Evolutionary conservation across 1,140 invertebrate species (phyloP), one percentile per base, ranked within the genome.

Genomic region (Olivierus martensii): DNA sequence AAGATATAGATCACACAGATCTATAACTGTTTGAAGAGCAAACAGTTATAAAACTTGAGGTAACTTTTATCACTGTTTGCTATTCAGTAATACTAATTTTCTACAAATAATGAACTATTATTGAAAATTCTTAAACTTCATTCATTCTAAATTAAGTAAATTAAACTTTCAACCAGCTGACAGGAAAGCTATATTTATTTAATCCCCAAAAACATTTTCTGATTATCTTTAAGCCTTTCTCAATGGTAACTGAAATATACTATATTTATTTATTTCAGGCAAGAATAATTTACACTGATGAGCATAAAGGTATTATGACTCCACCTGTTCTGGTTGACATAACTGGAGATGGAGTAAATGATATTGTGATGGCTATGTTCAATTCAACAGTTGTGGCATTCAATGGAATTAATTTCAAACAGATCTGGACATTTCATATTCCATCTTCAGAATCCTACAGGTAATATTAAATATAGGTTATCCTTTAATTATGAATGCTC

Each of bases 281-380:
- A 10, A 45, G 57, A 41, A 36, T 49, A 17, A 63, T 70, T 45
- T 67, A 69, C 44, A 59, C 59, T 10, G 71, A 73, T 56, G 54
- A 61, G 3, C 53, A 60, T 42, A 74, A 74, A 61, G 74, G 74
- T 3, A 63, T 77, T 3, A 75, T 76, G 71, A 71, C 70, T 9
- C 74, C 83, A 3, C 81, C 84, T 5, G 78, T 85, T 36, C 61
- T 90, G 2, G 75, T 77, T 4, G 86, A 89, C 65, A 71, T 89
- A 37, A 88, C 77, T 51, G 74, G 72, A 7, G 87, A 90, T 68
- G 73, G 75, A 7, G 69, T 79, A 2, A 73, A 78, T 46, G 87
- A 90, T 63, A 82, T 89, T 52, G 64, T 79, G 3, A 74, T 88
- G 46, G 74, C 82, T 0, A 76, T 79, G 60, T 84, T 82, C 58